Evolutionary conservation across 2,113 vertebrate species (phyloP), one percentile per base, ranked within the genome.

Genomic region (Nycticebus coucang): DNA sequence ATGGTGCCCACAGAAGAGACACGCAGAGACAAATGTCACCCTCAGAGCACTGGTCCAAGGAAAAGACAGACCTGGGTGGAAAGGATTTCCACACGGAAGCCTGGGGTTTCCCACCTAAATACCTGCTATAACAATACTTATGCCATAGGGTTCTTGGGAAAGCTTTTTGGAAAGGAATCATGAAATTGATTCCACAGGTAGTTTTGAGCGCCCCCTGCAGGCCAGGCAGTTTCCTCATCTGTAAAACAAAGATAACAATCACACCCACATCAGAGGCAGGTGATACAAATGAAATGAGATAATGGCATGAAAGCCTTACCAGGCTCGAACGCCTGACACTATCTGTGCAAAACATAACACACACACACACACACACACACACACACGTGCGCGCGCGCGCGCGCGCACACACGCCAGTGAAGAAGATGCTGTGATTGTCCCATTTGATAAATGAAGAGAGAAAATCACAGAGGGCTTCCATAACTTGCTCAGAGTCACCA

Each of bases 401-500:
- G n/a, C n/a, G n/a, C n/a, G n/a, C 41, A 41, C 3, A 15, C 5
- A n/a, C 2, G 6, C 11, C 12, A 7, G 68, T 2, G 12, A 62
- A 79, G 60, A 0, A 62, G 82, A 78, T 10, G 5, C 2, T 4
- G 35, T 64, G 14, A 19, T 26, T 26, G 26, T 4, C 13, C 66
- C n/a, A 37, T 24, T 19, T 22, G 55, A 85, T 9, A 84, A 22
- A 59, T 0, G 7, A 96, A 68, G 74, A 60, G 72, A 82, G 5
- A 74, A 64, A 95, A 89, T 62, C 18, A 24, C 18, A 19, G 15
- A 11, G 7, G 41, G 33, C 41, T 45, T 45, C n/a, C 9, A 41
- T 9, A 35, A 53, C 30, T 79, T 41, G 35, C 62, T 10, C 33
- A 41, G 72, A 30, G 26, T 35, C 91, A 89, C n/a, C 69, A n/a